Evolutionary conservation across 2,888 invertebrate species (phyloP), one percentile per base, ranked within the genome.

Genomic region (Xestia xanthographa): DNA sequence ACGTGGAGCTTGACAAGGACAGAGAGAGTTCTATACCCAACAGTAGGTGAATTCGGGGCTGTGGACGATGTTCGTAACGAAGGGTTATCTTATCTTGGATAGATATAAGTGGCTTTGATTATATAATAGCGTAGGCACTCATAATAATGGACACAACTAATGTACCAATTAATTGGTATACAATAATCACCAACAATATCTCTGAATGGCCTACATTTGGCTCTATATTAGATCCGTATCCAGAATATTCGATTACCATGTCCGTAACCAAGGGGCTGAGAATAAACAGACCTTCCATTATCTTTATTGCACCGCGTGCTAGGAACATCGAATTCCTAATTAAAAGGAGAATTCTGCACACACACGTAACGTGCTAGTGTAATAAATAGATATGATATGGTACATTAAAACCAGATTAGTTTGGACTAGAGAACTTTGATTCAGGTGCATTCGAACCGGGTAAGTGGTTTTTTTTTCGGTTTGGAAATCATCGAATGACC

Each of bases 291-390:
- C 80, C 86, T 82, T 86, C 82, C 87, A 89, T 90, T 90, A 89
- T 87, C 81, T 87, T 88, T 90, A 91, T 89, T 89, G 90, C 89
- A 88, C 75, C 84, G 80, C 80, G 83, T 82, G 86, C 77, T 81
- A 75, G 75, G 87, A 86, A 89, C 73, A 77, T 71, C 84, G 86
- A 85, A 91, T 88, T 89, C 89, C 88, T 91, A 92, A 92, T 91
- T 90, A 90, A 80, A 79, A 75, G 58, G 75, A 82, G 80, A 79
- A 90, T 90, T 89, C 88, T 74, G 80, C 75, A 82, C 90, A 86
- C 75, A 82, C 90, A 86, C 87, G 87, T 87, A 83, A 72, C 72
- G 26, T 75, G 45, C 48, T 60, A 80, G 72, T 62, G 41, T 78
- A 45, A n/a, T 22, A 67, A 65, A 43, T 68, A 45, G 48, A 43